Evolutionary conservation across 2,888 invertebrate genomes (phyloP).

Genomic region (Aporophyla nigra): DNA sequence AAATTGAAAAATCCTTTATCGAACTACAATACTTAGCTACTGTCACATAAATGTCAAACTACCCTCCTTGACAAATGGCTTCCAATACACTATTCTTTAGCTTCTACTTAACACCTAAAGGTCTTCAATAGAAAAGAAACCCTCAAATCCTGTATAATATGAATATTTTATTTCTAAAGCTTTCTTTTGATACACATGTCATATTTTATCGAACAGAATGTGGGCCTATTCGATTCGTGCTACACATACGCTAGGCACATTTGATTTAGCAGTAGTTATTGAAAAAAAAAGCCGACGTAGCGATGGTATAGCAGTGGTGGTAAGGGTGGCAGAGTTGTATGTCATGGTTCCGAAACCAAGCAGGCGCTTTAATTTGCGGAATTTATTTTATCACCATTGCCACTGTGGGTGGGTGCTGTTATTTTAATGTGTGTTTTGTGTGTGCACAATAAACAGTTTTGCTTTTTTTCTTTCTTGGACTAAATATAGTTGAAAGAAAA

Average conservation of each 20-base stretch:
- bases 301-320: too few relatives aligned
- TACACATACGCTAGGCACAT: neutral
- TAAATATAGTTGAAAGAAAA: too few relatives aligned
- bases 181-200: neutral
- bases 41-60: slow-evolving; percentile 24
- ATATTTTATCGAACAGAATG: neutral
- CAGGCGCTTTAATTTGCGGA: too few relatives aligned
- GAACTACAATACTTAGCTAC: neutral
- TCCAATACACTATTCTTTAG: neutral
- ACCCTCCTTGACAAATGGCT: slow-evolving; percentile 5
- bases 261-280: neutral
- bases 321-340: too few relatives aligned
- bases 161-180: neutral
- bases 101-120: slow-evolving; percentile 10
- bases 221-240: neutral
- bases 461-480: too few relatives aligned
- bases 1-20: neutral
- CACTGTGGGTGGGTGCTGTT: too few relatives aligned
- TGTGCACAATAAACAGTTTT: too few relatives aligned
- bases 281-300: neutral
- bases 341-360: too few relatives aligned
- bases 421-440: too few relatives aligned
- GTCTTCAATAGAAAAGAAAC: slow-evolving; percentile 6
- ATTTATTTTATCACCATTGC: too few relatives aligned
- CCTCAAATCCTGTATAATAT: neutral